These are phyloP conservation scores for Lacerta bilineata DNA, from an alignment of 2,797 vertebrate species.

Conservation along the genomic window DNA sequence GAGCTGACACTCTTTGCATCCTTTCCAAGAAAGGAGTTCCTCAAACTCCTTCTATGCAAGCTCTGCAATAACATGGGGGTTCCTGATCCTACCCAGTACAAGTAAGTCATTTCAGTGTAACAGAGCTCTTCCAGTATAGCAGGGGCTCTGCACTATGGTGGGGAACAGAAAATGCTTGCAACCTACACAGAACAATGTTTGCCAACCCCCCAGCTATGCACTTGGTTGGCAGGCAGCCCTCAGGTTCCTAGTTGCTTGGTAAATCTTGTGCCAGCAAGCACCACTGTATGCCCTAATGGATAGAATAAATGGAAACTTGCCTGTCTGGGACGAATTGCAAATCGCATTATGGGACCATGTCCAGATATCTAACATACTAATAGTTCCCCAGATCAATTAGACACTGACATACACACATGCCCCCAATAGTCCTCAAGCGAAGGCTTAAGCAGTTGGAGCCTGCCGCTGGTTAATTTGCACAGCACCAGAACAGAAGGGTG, in stretches of 20 bases:
- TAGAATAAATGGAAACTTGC: slow-evolving; percentile 55
- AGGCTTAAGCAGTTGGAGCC: slow-evolving; percentile 37
- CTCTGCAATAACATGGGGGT: neutral
- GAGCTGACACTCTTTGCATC: no score
- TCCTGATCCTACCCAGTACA: neutral
- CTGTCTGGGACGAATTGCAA: slow-evolving; percentile 72
- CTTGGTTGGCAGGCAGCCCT: slow-evolving; percentile 41
- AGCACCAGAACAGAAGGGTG: slow-evolving; percentile 9
- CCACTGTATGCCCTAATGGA: slow-evolving; percentile 52
- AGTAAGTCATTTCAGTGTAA: neutral
- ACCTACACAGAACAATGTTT: neutral
- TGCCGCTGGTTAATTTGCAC: neutral
- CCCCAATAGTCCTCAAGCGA: slow-evolving; percentile 40
- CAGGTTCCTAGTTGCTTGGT: slow-evolving; percentile 57
- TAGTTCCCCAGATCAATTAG: slow-evolving; percentile 48
- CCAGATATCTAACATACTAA: slow-evolving; percentile 64
- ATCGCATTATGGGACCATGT: slow-evolving; percentile 54
- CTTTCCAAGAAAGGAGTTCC: neutral
- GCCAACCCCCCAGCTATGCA: neutral
- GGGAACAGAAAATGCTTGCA: neutral
- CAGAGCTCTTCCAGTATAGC: neutral
- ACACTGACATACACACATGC: slow-evolving; percentile 29
- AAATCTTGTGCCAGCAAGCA: slow-evolving; percentile 60
- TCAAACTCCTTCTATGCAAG: neutral
- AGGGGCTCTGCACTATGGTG: neutral